phyloP scores from a whole-genome alignment of 1,140 invertebrate species.

The Anadara kagoshimensis region DNA sequence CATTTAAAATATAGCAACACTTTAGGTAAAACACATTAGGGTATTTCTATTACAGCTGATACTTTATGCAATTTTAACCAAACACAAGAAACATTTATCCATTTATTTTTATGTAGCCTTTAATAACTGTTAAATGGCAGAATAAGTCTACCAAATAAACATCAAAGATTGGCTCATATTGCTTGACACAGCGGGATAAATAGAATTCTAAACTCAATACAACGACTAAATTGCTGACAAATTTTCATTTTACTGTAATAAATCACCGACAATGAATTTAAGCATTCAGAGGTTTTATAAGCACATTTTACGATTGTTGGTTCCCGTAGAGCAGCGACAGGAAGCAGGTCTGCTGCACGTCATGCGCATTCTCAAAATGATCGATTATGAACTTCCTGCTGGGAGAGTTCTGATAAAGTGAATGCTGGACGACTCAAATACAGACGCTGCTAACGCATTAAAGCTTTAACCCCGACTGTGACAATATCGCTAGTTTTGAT shows the following conservation, averaged over 20 bases:
- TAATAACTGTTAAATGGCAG: conserved; percentile 26
- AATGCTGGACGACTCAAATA: conserved; percentile 27
- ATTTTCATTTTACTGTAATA: conserved; percentile 49
- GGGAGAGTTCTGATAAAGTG: conserved; percentile 36
- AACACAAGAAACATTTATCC: conserved; percentile 25
- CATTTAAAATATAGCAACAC: no score
- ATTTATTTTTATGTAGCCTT: conserved; percentile 27
- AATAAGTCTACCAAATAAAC: conserved; percentile 15
- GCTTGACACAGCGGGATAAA: conserved; percentile 25
- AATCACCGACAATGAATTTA: conserved; percentile 43
- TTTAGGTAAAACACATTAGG: no score
- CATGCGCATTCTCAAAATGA: conserved; percentile 46
- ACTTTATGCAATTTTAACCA: conserved; percentile 17
- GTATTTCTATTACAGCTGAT: no score
- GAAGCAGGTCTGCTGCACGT: conserved; percentile 40
- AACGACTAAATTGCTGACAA: conserved; percentile 47
- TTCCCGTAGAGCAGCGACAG: conserved; percentile 31
- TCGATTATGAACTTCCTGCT: conserved; percentile 40
- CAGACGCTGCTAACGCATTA: conserved; percentile 33
- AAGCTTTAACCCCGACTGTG: conserved; percentile 18
- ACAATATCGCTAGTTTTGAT: conserved; percentile 30
- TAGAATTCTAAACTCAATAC: conserved; percentile 32
- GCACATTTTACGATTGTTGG: conserved; percentile 43
- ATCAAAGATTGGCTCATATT: conserved; percentile 31
- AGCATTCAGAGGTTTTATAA: conserved; percentile 36